These are phyloP conservation scores for Tribolium freemani DNA, from an alignment of 2,888 invertebrate genomes.

Conservation along the genomic window DNA sequence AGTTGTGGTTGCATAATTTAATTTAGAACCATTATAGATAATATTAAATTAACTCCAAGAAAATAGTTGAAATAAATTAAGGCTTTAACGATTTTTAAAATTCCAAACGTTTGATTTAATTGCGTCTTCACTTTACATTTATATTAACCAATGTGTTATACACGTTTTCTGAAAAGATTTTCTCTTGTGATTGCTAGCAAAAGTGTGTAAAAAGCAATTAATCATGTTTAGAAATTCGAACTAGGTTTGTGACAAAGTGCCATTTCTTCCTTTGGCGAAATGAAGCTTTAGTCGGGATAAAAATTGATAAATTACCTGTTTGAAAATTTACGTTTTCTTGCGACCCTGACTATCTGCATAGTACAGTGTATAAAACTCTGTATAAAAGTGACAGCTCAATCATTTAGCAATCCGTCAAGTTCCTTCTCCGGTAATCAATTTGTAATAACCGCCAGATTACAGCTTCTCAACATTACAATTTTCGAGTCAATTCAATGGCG, in stretches of 20 bases:
- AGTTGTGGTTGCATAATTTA: constrained; percentile 14
- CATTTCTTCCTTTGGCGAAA: neutral
- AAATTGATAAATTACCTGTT: constrained; percentile 31
- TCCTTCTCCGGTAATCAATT: constrained; percentile 52
- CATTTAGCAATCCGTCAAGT: constrained; percentile 54
- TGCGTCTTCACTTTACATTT: neutral
- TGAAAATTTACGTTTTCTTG: constrained; percentile 7
- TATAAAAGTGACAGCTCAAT: constrained; percentile 55
- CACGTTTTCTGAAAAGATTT: too few species aligned
- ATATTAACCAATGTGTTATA: neutral
- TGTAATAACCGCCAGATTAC: constrained; percentile 50
- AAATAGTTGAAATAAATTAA: neutral
- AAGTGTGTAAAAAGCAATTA: neutral
- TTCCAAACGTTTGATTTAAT: neutral
- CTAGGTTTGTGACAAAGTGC: neutral
- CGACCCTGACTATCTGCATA: neutral
- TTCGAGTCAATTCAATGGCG: neutral
- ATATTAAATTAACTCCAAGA: neutral
- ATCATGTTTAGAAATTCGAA: neutral
- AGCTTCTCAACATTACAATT: constrained; percentile 7
- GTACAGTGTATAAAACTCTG: constrained; percentile 12
- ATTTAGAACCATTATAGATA: constrained; percentile 9
- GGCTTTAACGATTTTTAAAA: neutral
- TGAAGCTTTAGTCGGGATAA: neutral
- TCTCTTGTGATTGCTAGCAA: neutral